Evolutionary conservation across 2,113 vertebrate species (phyloP).

Genomic region (Colinus virginianus): DNA sequence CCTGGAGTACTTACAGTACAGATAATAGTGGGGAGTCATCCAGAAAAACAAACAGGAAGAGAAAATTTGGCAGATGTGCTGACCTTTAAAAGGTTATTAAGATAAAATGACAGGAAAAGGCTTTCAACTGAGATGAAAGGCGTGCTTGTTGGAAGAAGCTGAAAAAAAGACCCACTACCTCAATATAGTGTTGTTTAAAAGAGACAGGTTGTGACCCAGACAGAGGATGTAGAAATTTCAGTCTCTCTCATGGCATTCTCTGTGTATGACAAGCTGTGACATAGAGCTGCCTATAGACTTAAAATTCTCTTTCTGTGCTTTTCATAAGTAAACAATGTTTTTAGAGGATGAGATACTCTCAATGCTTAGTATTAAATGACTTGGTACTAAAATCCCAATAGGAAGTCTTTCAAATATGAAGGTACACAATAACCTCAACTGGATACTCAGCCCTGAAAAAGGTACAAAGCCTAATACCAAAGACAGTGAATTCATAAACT

Average conservation of each 20-base stretch:
- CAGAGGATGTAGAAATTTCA: not conserved
- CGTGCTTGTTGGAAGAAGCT: not conserved
- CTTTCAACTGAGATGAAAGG: constrained; percentile 42
- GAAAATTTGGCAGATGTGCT: not conserved
- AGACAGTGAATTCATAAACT: not conserved
- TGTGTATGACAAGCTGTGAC: not conserved
- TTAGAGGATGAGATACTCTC: not conserved
- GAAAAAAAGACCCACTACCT: not conserved
- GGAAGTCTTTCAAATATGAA: not conserved
- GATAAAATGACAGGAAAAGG: not conserved
- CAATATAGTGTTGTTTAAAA: not conserved
- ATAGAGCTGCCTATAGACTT: not conserved
- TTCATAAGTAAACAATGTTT: not conserved
- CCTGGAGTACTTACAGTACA: not conserved
- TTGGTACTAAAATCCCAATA: not conserved
- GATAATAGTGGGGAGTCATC: not conserved
- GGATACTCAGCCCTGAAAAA: not conserved
- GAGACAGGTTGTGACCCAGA: not conserved
- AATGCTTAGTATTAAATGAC: not conserved
- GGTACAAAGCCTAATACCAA: not conserved
- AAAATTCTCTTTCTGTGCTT: not conserved
- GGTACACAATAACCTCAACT: not conserved
- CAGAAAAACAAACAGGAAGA: not conserved
- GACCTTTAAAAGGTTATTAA: not conserved
- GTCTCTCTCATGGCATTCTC: not conserved